Evolutionary conservation across 2,113 vertebrate species (phyloP).

Genomic region (Myotis davidii): DNA sequence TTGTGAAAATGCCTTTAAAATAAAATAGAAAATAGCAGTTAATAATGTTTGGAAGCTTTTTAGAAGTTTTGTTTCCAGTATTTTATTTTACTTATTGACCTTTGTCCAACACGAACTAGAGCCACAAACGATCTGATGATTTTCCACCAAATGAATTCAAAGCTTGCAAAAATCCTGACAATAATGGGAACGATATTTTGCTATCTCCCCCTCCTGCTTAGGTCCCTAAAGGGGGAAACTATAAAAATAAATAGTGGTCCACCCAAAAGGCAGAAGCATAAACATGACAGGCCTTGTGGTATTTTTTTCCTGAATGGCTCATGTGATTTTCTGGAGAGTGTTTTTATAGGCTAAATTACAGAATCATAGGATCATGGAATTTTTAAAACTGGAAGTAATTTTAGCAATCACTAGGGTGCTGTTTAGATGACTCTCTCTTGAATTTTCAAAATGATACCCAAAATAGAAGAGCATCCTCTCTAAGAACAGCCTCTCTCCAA

Average conservation of each 20-base stretch:
- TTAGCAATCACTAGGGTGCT: background rate
- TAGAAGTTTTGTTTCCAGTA: constrained; percentile 54
- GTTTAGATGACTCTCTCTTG: background rate
- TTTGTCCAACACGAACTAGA: constrained; percentile 68
- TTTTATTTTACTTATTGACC: constrained; percentile 60
- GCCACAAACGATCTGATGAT: constrained; percentile 6
- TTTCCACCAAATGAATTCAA: constrained; percentile 49
- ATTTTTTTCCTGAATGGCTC: constrained; percentile 44
- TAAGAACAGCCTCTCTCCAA: background rate
- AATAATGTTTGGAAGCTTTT: constrained; percentile 47
- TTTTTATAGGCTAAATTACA: constrained; percentile 54
- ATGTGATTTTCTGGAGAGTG: background rate
- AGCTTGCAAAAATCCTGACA: constrained; percentile 63
- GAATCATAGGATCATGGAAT: background rate
- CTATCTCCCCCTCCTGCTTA: background rate
- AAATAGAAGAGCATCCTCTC: background rate
- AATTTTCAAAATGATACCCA: background rate
- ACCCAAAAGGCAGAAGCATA: constrained; percentile 42
- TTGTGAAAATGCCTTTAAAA: background rate
- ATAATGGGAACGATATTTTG: constrained; percentile 66
- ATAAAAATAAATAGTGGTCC: constrained; percentile 62
- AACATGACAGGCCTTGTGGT: background rate
- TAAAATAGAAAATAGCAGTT: constrained; percentile 39
- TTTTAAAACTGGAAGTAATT: constrained; percentile 50
- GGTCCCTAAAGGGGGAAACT: constrained; percentile 20